Percentiles rank a stretch among this genome's conserved stretches.
Conservation (phyloP, 37 sponge, comb jelly and placozoan genomes). For the Mnemiopsis leidyi region DNA sequence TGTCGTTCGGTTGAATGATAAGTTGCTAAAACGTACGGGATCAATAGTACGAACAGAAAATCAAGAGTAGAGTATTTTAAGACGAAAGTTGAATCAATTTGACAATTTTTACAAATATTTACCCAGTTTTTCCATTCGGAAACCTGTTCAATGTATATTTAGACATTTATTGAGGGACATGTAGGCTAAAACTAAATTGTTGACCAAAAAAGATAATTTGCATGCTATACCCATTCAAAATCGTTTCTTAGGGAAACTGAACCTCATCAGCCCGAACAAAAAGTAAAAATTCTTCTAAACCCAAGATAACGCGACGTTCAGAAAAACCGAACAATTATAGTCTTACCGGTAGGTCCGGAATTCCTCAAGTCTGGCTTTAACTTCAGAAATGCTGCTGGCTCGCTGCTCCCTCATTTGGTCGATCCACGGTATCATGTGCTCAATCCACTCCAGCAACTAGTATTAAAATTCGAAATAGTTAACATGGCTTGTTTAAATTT, state of each 20-base stretch:
- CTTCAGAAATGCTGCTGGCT: constrained; percentile 15
- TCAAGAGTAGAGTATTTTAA: background rate
- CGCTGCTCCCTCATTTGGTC: constrained; percentile 52
- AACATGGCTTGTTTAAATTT: no score
- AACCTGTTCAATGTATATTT: background rate
- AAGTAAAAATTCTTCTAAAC: no score
- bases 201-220: no score
- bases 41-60: background rate
- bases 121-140: background rate
- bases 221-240: no score
- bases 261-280: no score
- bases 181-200: no score
- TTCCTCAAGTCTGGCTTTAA: constrained; percentile 76
- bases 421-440: constrained; percentile 81
- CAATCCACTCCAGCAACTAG: constrained; percentile 97
- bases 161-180: no score
- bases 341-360: constrained; percentile 80
- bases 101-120: background rate
- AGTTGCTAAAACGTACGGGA: background rate
- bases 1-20: no score
- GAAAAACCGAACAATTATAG: background rate
- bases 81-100: background rate
- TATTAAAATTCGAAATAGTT: no score
- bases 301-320: background rate
- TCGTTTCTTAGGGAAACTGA: no score